Evolutionary conservation across 2,797 vertebrate species (phyloP), one percentile per base, ranked within the genome.

Genomic region (Arremon aurantiirostris): DNA sequence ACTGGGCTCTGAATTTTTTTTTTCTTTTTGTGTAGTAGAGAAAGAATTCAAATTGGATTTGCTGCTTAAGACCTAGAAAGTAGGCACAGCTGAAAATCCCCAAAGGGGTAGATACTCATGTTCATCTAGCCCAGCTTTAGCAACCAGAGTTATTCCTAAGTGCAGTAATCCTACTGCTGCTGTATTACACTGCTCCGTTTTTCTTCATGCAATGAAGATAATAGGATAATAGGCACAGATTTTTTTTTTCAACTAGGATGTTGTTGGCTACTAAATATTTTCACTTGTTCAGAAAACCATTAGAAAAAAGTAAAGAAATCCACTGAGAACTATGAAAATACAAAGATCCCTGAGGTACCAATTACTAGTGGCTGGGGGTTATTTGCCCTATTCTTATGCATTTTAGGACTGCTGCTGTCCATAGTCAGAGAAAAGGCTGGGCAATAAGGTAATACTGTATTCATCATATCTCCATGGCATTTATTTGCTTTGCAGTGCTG

Each of bases 401-500:
- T 39, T 68, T 86, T 66, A 34, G 52, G 11, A 17, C 8, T 75
- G 26, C 26, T 87, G 34, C 27, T 79, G 23, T 37, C 14, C 22
- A 35, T 19, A 57, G 26, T 27, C 30, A 70, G 65, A 70, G 27
- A 57, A 78, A 34, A 84, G 10, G 17, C 11, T n/a, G 41, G 20
- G 34, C 6, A 61, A 52, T 4, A 3, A 44, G 35, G 10, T 27
- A 61, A 47, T n/a, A 13, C 4, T 50, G 4, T 35, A 81, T 88
- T 73, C 24, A 71, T 44, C 26, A 47, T 12, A 24, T 24, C 7
- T 11, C 39, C 8, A 12, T n/a, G 23, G 7, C 46, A 46, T 65
- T 86, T 61, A 39, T 57, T 69, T 84, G 14, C 66, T 91, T 65
- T 91, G 34, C 68, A 82, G 75, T 49, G 26, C 63, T 82, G 83